Conservation (phyloP, 2,797 vertebrate species). For the Steatocranus sp. region DNA sequence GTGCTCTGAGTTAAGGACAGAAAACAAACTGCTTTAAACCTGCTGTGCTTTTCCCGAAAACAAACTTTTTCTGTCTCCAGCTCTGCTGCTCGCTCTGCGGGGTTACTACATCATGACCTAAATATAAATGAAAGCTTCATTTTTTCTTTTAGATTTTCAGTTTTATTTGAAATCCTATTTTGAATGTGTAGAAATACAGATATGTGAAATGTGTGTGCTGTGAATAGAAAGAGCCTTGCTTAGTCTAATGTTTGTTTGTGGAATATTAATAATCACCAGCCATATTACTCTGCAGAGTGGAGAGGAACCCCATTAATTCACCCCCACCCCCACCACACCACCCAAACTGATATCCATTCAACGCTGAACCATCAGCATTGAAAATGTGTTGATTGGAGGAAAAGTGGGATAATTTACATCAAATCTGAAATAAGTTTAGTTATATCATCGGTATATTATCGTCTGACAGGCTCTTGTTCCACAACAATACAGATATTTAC, state of each 20-base stretch:
- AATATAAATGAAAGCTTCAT: not conserved
- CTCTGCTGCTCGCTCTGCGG: not conserved
- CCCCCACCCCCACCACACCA: not conserved
- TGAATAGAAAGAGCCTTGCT: not conserved
- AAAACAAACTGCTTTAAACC: not conserved
- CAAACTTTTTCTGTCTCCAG: not conserved
- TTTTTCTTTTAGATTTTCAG: not conserved
- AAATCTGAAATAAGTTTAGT: not conserved
- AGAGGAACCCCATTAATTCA: not conserved
- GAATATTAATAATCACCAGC: not conserved
- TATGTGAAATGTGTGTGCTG: not conserved
- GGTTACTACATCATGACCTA: not conserved
- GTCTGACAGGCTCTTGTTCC: not conserved
- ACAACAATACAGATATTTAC: not conserved
- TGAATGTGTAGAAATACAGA: not conserved
- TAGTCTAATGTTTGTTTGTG: not conserved
- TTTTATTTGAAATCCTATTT: not conserved
- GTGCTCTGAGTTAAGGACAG: constrained; percentile 15
- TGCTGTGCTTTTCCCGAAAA: not conserved
- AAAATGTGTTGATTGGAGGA: not conserved
- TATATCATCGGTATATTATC: rapidly evolving
- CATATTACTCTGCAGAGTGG: not conserved
- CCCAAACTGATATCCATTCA: not conserved
- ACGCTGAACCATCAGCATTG: not conserved
- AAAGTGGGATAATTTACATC: not conserved